Percentiles rank a stretch among this genome's conserved stretches.
Evolutionary conservation across 2,797 vertebrate species (phyloP).

Genomic region (Onychomys torridus): DNA sequence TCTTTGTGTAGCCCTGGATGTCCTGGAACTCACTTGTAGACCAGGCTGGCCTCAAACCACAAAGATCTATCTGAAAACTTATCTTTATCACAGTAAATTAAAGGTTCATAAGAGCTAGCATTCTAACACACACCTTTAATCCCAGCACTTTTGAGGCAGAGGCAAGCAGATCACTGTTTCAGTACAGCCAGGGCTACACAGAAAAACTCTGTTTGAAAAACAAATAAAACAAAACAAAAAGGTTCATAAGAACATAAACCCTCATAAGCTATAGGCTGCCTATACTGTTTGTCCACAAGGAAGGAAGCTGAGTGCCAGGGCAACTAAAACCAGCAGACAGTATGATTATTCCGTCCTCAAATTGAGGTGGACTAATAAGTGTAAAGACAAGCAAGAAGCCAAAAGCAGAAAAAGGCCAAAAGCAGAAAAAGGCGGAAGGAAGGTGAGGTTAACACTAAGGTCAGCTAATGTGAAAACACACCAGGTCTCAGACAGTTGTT

Average conservation of each 20-base stretch:
- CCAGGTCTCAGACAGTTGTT: background rate
- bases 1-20: background rate
- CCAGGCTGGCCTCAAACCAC: background rate
- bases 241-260: conserved; percentile 33
- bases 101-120: background rate
- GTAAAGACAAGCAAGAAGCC: conserved; percentile 37
- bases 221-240: background rate
- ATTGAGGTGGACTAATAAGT: background rate
- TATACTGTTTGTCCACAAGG: background rate
- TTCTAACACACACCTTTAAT: background rate
- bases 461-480: conserved; percentile 55
- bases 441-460: conserved; percentile 47
- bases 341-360: background rate
- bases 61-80: background rate
- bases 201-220: background rate
- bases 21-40: background rate
- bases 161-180: background rate
- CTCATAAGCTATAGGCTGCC: background rate
- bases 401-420: conserved; percentile 36
- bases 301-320: conserved; percentile 54
- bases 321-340: conserved; percentile 32
- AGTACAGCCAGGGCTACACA: background rate
- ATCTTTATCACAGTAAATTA: conserved; percentile 56
- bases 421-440: conserved; percentile 8
- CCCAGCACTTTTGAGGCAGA: background rate